A percentile compares a stretch with the other conserved stretches of the same genome.
phyloP scores from a whole-genome alignment of 2,113 vertebrate species.

The Forbesichthys papilliferus region DNA sequence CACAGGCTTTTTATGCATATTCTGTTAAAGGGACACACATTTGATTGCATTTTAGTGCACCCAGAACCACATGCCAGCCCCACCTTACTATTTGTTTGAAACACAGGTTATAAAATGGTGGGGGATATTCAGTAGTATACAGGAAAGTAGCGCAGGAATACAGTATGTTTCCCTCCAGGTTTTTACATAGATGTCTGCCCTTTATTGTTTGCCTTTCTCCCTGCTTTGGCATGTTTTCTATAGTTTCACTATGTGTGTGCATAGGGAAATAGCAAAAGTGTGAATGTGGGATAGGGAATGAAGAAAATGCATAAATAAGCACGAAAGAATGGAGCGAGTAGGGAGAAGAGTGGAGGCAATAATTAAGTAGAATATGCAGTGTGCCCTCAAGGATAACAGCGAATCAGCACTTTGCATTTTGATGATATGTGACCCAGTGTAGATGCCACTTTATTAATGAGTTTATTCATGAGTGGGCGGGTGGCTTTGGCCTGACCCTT shows the following conservation, averaged over 20 bases:
- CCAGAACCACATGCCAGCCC: too few species aligned
- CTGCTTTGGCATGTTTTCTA: background rate
- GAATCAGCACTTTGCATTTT: constrained; percentile 61
- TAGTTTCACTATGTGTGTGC: constrained; percentile 35
- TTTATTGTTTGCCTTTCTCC: constrained; percentile 8
- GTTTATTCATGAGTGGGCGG: constrained; percentile 53
- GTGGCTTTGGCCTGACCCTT: constrained; percentile 47
- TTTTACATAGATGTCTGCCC: constrained; percentile 26
- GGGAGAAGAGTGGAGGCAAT: constrained; percentile 22
- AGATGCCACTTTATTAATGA: constrained; percentile 59
- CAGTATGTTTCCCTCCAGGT: constrained; percentile 21
- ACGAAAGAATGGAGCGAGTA: background rate
- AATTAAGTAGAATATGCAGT: constrained; percentile 54
- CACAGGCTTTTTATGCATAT: too few species aligned
- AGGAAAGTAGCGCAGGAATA: constrained; percentile 14
- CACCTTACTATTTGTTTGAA: too few species aligned
- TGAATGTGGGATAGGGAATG: constrained; percentile 2
- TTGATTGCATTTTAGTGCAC: too few species aligned
- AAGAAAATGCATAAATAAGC: background rate
- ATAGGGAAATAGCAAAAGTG: constrained; percentile 33
- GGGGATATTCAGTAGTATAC: too few species aligned
- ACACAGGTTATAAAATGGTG: too few species aligned
- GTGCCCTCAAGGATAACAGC: constrained; percentile 37
- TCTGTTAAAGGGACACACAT: too few species aligned
- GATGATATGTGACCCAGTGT: constrained; percentile 48